These are phyloP conservation scores for Mantis religiosa DNA, from an alignment of 2,888 invertebrate species.

Conservation along the genomic window DNA sequence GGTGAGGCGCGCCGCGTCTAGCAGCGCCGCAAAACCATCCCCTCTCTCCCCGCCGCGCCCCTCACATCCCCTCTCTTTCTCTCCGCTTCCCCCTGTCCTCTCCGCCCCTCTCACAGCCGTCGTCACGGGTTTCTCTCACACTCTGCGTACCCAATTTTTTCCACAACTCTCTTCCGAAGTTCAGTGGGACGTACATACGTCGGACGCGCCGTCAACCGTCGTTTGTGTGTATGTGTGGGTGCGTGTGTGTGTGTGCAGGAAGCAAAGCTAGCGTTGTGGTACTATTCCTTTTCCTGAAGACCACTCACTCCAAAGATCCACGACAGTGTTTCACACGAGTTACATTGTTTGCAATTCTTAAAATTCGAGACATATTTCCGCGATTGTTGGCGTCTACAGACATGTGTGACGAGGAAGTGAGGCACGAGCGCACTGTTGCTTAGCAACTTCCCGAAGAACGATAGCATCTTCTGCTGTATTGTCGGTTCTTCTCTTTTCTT, in stretches of 20 bases:
- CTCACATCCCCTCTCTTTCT: neutral
- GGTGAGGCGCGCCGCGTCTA: constrained; percentile 24
- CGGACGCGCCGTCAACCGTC: neutral
- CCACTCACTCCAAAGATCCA: neutral
- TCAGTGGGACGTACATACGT: neutral
- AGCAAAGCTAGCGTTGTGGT: neutral
- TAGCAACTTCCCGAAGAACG: neutral
- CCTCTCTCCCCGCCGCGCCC: constrained; percentile 8
- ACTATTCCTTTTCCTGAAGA: neutral
- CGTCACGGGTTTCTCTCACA: constrained; percentile 3
- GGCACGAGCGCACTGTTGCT: too few species aligned
- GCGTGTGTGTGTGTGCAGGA: neutral
- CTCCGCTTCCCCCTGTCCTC: neutral
- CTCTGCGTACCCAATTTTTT: neutral
- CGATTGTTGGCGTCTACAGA: neutral
- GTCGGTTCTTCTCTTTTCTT: neutral
- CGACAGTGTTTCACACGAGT: too few species aligned
- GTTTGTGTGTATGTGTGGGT: neutral
- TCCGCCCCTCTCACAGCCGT: neutral
- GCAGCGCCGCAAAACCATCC: constrained; percentile 27
- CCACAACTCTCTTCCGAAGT: constrained; percentile 12
- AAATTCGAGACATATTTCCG: neutral
- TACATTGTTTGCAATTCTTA: neutral
- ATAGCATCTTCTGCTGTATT: neutral
- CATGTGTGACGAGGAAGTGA: neutral